Conservation (phyloP, 2,113 vertebrate species). For the Melozone crissalis region DNA sequence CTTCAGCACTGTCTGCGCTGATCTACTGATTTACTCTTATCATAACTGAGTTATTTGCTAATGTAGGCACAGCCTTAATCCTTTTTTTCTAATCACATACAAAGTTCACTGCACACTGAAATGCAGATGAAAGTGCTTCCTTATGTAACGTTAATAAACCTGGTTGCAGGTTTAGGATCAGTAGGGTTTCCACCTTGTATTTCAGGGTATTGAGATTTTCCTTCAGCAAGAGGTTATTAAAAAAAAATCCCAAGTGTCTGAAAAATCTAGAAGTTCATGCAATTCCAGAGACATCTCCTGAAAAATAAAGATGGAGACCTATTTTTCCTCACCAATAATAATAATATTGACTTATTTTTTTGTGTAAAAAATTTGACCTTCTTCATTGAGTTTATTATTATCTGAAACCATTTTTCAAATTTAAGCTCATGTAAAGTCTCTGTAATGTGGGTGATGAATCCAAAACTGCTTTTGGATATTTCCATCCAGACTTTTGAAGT, state of each 20-base stretch:
- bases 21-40: not conserved
- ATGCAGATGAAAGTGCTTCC: not conserved
- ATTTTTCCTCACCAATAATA: not conserved
- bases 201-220: not conserved
- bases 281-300: not conserved
- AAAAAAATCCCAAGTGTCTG: not conserved
- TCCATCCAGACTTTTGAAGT: not conserved
- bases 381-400: not conserved
- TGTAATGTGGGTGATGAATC: not conserved
- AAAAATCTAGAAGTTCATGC: not conserved
- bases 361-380: accelerated
- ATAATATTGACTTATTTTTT: too few species aligned
- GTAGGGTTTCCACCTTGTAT: not conserved
- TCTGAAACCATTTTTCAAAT: not conserved
- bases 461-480: not conserved
- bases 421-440: not conserved
- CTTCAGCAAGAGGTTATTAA: not conserved
- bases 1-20: not conserved
- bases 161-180: not conserved
- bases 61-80: not conserved
- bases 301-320: not conserved
- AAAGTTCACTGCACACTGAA: not conserved
- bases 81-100: not conserved
- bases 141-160: not conserved
- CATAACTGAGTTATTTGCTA: slow-evolving; percentile 13